Base-by-base conservation (phyloP, 2,888 invertebrate genomes). In the Meghimatium bilineatum region DNA sequence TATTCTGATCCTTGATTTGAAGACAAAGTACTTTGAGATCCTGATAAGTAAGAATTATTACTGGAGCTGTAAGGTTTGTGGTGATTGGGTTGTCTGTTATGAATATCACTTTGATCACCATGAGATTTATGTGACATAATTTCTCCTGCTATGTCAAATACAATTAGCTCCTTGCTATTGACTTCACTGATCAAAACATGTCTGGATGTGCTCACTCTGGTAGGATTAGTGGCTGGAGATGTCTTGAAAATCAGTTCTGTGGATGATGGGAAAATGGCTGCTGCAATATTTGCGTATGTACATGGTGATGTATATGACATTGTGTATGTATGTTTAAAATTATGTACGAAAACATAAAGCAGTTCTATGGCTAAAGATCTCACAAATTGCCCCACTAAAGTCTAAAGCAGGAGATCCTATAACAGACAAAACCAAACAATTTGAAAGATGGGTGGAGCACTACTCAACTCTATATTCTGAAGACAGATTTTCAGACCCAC, bases 221-320 rank as follows among this genome's bases (percentile, higher is more conserved):
- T 34, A 17, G 71, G 29, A 14, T 14, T 80, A 1, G 71, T 71
- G 26, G 56, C 52, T 20, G 44, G 66, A 1, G 78, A 66, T n/a
- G 80, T 69, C 56, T 80, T 80, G 5, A 34, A 17, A 17, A 52
- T 56, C n/a, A 71, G 69, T 20, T 80, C 80, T 80, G 71, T 44
- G 44, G 12, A 44, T 5, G 44, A 44, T 44, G 12, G 12, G 12
- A 44, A 44, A n/a, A n/a, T n/a, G n/a, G n/a, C n/a, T n/a, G n/a
- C n/a, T n/a, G n/a, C n/a, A n/a, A n/a, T n/a, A n/a, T n/a, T n/a
- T n/a, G n/a, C n/a, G n/a, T n/a, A n/a, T n/a, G n/a, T n/a, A n/a
- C n/a, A n/a, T n/a, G n/a, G n/a, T n/a, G n/a, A n/a, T n/a, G n/a
- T n/a, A n/a, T n/a, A n/a, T n/a, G n/a, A n/a, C n/a, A n/a, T n/a